phyloP scores from a whole-genome alignment of 1,140 invertebrate genomes.

The Gonioctena quinquepunctata region DNA sequence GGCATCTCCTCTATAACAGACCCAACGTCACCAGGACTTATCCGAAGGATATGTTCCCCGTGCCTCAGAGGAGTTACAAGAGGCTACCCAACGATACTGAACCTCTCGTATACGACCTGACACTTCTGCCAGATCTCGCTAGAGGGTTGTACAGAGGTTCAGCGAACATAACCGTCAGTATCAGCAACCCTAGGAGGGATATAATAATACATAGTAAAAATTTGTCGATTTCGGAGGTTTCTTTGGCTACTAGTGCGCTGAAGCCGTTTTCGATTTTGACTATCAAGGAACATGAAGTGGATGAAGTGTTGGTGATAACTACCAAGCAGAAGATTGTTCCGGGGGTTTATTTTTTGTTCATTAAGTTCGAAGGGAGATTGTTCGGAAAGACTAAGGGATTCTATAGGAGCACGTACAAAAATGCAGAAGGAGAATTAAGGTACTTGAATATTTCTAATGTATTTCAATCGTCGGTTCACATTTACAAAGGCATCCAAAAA shows the following conservation, averaged over 20 bases:
- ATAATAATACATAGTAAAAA: constrained; percentile 74
- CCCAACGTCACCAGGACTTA: constrained; percentile 14
- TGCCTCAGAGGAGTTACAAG: constrained; percentile 10
- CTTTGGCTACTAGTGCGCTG: constrained; percentile 41
- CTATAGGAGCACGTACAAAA: constrained; percentile 76
- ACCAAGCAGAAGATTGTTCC: constrained; percentile 58
- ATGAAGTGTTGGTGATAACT: constrained; percentile 71
- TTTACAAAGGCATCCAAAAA: too few relatives aligned
- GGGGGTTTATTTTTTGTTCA: constrained; percentile 65
- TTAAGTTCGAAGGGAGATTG: constrained; percentile 73
- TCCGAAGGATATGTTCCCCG: neutral
- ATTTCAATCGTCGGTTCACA: too few relatives aligned
- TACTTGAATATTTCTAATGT: too few relatives aligned
- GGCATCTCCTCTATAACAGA: constrained; percentile 46
- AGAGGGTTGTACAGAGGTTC: constrained; percentile 71
- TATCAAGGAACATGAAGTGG: constrained; percentile 59
- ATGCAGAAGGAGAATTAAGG: constrained; percentile 63
- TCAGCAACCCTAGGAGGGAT: constrained; percentile 60
- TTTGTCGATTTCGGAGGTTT: constrained; percentile 60
- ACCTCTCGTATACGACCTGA: constrained; percentile 77
- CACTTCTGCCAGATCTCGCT: constrained; percentile 72
- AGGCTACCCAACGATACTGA: constrained; percentile 69
- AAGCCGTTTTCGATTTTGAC: constrained; percentile 38
- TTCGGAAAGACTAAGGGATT: constrained; percentile 74
- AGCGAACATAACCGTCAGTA: constrained; percentile 71